These are phyloP conservation scores for Psix sp. DNA, from an alignment of 1,140 invertebrate species.

Conservation along the genomic window DNA sequence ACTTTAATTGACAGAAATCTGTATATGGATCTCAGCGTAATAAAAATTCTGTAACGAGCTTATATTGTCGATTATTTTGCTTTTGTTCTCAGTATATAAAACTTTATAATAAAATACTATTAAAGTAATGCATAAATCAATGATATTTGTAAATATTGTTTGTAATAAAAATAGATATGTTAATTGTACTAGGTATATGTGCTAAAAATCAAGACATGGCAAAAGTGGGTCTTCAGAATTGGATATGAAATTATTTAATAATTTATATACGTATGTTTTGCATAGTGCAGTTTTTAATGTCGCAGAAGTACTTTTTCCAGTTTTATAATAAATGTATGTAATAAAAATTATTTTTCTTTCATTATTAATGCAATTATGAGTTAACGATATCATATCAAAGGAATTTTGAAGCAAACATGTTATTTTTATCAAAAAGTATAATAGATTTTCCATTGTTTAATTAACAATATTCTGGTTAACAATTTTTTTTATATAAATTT, in stretches of 20 bases:
- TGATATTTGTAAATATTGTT: slow-evolving; percentile 44
- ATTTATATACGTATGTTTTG: slow-evolving; percentile 24
- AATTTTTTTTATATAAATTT: no score
- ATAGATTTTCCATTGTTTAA: no score
- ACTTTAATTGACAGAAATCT: neutral
- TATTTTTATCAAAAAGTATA: no score
- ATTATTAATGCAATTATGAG: no score
- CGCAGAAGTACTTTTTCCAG: slow-evolving; percentile 18
- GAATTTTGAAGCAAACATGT: no score
- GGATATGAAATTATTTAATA: slow-evolving; percentile 30
- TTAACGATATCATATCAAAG: no score
- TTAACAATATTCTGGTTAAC: no score
- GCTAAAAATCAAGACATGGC: neutral
- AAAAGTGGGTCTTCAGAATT: slow-evolving; percentile 24
- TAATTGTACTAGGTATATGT: slow-evolving; percentile 24
- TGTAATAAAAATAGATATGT: slow-evolving; percentile 35
- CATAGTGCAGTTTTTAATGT: slow-evolving; percentile 1
- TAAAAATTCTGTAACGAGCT: no score
- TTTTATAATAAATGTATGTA: slow-evolving; percentile 17
- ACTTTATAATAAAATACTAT: neutral
- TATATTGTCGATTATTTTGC: slow-evolving; percentile 7
- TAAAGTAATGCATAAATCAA: slow-evolving; percentile 19
- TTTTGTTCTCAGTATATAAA: slow-evolving; percentile 21
- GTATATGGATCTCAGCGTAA: slow-evolving; percentile 12
- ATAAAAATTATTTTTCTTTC: no score